phyloP scores from a whole-genome alignment of 2,113 vertebrate genomes.

The Lathamus discolor region DNA sequence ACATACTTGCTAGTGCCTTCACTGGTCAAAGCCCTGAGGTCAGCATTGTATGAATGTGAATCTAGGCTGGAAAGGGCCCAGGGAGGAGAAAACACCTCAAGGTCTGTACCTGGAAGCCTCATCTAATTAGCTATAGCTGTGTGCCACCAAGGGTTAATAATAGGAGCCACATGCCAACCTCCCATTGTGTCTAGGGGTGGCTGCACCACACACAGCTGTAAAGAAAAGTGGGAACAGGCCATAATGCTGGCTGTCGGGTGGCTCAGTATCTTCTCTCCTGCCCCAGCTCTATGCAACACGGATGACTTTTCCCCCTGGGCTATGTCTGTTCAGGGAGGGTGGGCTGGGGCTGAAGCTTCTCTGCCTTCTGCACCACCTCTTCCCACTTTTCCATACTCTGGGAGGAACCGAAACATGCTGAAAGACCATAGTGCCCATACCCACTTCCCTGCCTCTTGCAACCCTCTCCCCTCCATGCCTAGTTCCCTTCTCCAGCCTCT shows the following conservation, averaged over 20 bases:
- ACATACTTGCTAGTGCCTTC: neutral
- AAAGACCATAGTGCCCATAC: neutral
- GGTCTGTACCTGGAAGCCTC: neutral
- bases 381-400: neutral
- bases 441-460: neutral
- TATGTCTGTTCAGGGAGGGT: neutral
- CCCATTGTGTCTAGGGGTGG: neutral
- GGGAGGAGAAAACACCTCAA: neutral
- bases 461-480: neutral
- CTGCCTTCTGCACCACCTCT: neutral
- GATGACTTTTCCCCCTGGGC: neutral
- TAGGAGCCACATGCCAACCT: neutral
- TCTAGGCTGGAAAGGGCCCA: neutral
- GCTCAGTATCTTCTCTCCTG: neutral
- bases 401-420: neutral
- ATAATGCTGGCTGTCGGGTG: neutral
- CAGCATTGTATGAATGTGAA: accelerated
- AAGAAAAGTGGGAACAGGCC: neutral
- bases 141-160: neutral
- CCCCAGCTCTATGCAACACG: neutral
- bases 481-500: neutral
- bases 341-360: neutral
- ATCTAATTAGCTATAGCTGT: neutral
- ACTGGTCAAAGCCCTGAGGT: neutral
- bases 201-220: neutral